A percentile compares a stretch with the other conserved stretches of the same genome.
These are phyloP conservation scores for Drosophila maculinotata DNA, from an alignment of 2,888 invertebrate genomes.

Conservation along the genomic window DNA sequence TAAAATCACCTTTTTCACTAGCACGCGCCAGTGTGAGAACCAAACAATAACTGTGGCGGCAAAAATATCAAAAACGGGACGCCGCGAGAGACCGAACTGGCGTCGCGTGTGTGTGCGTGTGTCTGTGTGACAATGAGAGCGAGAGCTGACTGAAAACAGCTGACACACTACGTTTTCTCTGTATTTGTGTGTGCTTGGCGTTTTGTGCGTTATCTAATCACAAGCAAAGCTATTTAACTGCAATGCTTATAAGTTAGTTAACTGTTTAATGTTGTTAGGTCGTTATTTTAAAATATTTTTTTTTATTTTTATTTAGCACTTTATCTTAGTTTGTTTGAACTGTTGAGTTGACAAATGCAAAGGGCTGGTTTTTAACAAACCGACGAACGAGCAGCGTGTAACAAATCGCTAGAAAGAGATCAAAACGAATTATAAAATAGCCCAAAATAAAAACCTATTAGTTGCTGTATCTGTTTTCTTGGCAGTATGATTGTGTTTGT, in stretches of 20 bases:
- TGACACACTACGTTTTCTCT: slow-evolving; percentile 50
- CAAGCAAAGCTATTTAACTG: slow-evolving; percentile 8
- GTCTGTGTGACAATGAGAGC: slow-evolving; percentile 12
- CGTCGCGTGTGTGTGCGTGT: slow-evolving; percentile 9
- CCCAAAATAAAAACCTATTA: slow-evolving; percentile 59
- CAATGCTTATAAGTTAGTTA: slow-evolving; percentile 4
- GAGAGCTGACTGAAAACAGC: slow-evolving; percentile 56
- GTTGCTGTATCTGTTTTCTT: slow-evolving; percentile 12
- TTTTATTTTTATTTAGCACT: neutral
- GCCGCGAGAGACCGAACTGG: slow-evolving; percentile 24
- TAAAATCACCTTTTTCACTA: slow-evolving; percentile 57
- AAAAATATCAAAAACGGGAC: slow-evolving; percentile 24
- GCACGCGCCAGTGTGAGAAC: slow-evolving; percentile 79
- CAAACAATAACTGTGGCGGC: slow-evolving; percentile 52
- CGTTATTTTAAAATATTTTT: neutral
- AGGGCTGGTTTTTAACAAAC: neutral
- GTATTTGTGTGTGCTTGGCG: slow-evolving; percentile 25
- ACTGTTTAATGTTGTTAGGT: slow-evolving; percentile 3
- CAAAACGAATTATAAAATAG: slow-evolving; percentile 24
- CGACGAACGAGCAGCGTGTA: slow-evolving; percentile 23
- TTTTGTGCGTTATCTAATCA: slow-evolving; percentile 61
- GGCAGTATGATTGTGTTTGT: slow-evolving; percentile 1
- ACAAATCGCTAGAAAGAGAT: slow-evolving; percentile 10
- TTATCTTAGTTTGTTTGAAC: neutral
- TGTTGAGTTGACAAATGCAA: slow-evolving; percentile 4